Evolutionary conservation across 2,888 invertebrate species (phyloP), one percentile per base, ranked within the genome.

Genomic region (Agrochola litura): DNA sequence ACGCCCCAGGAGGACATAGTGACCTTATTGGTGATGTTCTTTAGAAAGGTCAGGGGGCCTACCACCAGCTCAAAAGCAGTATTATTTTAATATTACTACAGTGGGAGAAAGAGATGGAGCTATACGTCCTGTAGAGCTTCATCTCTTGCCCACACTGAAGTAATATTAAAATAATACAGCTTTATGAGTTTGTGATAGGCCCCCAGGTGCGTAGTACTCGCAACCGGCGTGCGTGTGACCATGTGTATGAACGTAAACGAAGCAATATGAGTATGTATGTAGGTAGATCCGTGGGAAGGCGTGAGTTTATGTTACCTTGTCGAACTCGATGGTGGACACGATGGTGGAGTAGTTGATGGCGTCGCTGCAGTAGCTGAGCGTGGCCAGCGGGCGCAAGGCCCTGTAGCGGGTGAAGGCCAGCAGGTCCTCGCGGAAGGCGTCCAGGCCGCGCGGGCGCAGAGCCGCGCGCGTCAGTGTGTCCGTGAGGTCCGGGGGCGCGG

Each of bases 241-340:
- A 37, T 4, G 16, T 25, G 25, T 60, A 19, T 19, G 30, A 10
- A 10, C 30, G 12, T 37, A 6, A 22, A 22, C 61, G 22, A 37
- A 1, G 54, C 22, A 54, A 22, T 22, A 9, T n/a, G 54, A 54
- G 63, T 22, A 4, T 63, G 63, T 30, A 30, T 30, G 22, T 0
- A 22, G 14, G 37, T 37, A 4, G 37, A 37, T 37, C 4, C 54
- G 0, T 5, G 54, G 54, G 54, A 12, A n/a, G n/a, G 56, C 56
- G 12, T 5, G 56, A n/a, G 12, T n/a, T 12, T 12, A 54, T 8
- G 22, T 54, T 19, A 58, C 68, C 94, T 99, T 98, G 93, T 99
- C 99, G 95, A 99, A 99, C 95, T 99, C 99, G 88, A 99, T 99
- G 89, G 99, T 99, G 43, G 98, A 98, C 9, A 98, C 98, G 85